Percentiles rank a stretch among this genome's conserved stretches.
These are phyloP conservation scores for Peromyscus polionotus DNA, from an alignment of 2,113 vertebrate species.

Conservation along the genomic window DNA sequence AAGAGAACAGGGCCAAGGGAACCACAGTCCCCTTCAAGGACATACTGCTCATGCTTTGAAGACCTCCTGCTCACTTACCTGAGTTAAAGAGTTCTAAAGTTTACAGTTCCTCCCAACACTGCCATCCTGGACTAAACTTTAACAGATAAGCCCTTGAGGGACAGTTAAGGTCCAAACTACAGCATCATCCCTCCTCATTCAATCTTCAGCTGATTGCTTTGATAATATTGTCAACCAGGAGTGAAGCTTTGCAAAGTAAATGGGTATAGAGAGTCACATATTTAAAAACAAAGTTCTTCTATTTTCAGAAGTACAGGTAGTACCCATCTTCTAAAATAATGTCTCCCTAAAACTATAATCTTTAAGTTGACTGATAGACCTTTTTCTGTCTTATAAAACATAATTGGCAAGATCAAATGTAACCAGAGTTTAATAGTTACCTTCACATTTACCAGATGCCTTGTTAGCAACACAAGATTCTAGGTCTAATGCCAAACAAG, in stretches of 20 bases:
- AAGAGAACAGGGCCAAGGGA: background rate
- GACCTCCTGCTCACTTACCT: background rate
- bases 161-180: background rate
- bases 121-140: background rate
- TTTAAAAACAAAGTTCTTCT: slow-evolving; percentile 22
- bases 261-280: background rate
- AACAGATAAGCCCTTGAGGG: background rate
- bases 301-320: slow-evolving; percentile 42
- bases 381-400: slow-evolving; percentile 75
- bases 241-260: slow-evolving; percentile 18
- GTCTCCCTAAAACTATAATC: slow-evolving; percentile 36
- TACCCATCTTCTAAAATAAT: slow-evolving; percentile 23
- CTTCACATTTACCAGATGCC: slow-evolving; percentile 67
- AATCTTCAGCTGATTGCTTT: background rate
- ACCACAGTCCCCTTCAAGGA: background rate
- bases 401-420: slow-evolving; percentile 82
- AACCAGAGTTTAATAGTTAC: slow-evolving; percentile 69
- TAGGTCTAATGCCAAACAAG: slow-evolving; percentile 64
- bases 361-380: slow-evolving; percentile 39
- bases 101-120: background rate
- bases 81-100: background rate
- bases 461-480: slow-evolving; percentile 43
- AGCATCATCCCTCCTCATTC: background rate
- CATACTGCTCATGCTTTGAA: background rate
- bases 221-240: background rate